These are phyloP conservation scores for Megathymus violae DNA, from an alignment of 1,140 invertebrate species.

Conservation along the genomic window DNA sequence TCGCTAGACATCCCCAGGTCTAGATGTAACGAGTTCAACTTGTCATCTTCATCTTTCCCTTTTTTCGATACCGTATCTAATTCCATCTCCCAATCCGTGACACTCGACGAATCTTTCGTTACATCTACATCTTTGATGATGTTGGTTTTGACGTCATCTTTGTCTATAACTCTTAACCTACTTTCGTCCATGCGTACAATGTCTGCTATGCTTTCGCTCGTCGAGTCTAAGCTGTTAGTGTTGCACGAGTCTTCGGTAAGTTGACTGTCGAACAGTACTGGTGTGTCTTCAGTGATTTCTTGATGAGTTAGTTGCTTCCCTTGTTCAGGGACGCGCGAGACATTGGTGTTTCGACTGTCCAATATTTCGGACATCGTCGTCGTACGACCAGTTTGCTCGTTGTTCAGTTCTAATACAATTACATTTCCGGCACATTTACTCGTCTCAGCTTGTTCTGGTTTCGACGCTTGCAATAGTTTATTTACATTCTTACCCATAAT, in stretches of 20 bases:
- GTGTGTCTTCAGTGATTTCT: conserved; percentile 84
- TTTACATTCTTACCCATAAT: conserved; percentile 82
- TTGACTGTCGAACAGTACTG: conserved; percentile 79
- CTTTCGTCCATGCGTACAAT: conserved; percentile 62
- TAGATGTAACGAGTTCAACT: conserved; percentile 75
- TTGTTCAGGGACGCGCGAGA: conserved; percentile 47
- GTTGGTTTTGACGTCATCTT: conserved; percentile 56
- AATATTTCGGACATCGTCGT: conserved; percentile 78
- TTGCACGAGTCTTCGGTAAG: conserved; percentile 73
- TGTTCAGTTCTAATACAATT: conserved; percentile 79
- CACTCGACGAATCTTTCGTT: conserved; percentile 69
- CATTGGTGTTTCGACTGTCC: conserved; percentile 58
- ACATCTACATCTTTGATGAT: conserved; percentile 60
- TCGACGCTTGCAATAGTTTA: conserved; percentile 72
- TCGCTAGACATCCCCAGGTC: conserved; percentile 83
- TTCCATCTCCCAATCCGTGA: conserved; percentile 85
- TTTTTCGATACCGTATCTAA: conserved; percentile 82
- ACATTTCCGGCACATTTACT: conserved; percentile 70
- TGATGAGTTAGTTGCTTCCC: conserved; percentile 49
- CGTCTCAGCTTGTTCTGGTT: conserved; percentile 64
- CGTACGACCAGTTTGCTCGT: conserved; percentile 70
- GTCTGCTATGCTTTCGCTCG: conserved; percentile 66
- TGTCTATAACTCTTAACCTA: conserved; percentile 54
- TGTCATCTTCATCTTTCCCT: conserved; percentile 70
- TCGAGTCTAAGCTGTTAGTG: conserved; percentile 76